phyloP scores from a whole-genome alignment of 2,797 vertebrate genomes.

The Rhodeus uyekii region DNA sequence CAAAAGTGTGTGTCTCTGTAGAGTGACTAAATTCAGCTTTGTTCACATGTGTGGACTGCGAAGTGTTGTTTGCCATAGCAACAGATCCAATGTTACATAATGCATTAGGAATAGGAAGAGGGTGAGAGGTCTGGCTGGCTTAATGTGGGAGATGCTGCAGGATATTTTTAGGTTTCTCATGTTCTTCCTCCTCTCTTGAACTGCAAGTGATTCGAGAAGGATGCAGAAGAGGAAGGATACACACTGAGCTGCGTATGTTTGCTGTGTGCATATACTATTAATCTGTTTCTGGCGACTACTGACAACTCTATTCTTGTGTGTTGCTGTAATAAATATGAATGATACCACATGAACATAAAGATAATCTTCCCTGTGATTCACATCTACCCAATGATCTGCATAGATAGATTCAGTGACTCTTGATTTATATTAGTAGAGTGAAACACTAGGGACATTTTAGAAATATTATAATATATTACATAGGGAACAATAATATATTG shows the following conservation, averaged over 20 bases:
- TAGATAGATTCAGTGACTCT: no score
- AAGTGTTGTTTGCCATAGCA: constrained; percentile 36
- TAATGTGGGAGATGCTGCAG: constrained; percentile 25
- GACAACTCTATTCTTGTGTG: not conserved
- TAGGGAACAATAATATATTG: not conserved
- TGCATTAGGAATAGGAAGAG: constrained; percentile 17
- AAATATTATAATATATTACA: not conserved
- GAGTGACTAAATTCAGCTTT: constrained; percentile 11
- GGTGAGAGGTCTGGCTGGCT: constrained; percentile 30
- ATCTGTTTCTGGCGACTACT: not conserved
- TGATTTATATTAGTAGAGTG: not conserved
- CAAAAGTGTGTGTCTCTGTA: not conserved
- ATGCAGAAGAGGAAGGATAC: not conserved
- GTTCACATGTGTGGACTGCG: not conserved
- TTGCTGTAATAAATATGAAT: not conserved
- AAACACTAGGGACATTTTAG: not conserved
- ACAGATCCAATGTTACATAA: constrained; percentile 50
- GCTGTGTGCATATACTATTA: not conserved
- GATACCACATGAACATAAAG: constrained; percentile 3
- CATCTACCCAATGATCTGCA: not conserved
- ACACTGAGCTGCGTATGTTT: not conserved
- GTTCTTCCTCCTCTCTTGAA: constrained; percentile 5
- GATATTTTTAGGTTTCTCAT: constrained; percentile 29
- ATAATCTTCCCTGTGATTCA: not conserved
- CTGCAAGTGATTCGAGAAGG: constrained; percentile 9